Conservation (phyloP, 35 echinoderm and acorn worm species). For the Hemicentrotus pulcherrimus region DNA sequence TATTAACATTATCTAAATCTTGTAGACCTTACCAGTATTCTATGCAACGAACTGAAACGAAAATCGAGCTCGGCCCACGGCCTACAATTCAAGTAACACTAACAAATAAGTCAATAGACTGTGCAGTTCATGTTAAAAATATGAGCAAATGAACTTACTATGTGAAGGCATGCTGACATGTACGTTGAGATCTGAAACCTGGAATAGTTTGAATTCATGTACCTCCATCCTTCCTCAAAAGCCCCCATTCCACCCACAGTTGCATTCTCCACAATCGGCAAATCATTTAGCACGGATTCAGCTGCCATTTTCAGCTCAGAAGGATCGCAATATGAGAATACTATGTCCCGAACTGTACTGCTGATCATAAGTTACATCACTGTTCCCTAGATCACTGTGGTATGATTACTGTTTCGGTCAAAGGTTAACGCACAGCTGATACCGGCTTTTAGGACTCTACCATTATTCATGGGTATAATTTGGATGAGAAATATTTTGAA, state of each 20-base stretch:
- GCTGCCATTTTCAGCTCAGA: not conserved
- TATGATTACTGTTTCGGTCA: not conserved
- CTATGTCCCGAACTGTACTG: not conserved
- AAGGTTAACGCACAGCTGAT: constrained; percentile 12
- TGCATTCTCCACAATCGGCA: constrained; percentile 27
- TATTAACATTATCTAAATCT: too few species aligned
- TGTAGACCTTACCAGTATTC: too few species aligned
- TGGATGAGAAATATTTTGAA: not conserved
- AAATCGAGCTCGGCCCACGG: too few species aligned
- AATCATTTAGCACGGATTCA: not conserved
- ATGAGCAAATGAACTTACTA: constrained; percentile 37
- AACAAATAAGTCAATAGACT: too few species aligned
- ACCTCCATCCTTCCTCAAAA: constrained; percentile 52
- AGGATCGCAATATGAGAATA: not conserved
- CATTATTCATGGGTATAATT: not conserved
- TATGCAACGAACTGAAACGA: too few species aligned
- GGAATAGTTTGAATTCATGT: constrained; percentile 61
- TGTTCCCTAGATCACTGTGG: not conserved
- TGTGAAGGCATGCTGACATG: constrained; percentile 55
- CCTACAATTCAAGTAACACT: too few species aligned
- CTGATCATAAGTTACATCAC: not conserved
- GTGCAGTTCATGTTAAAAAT: too few species aligned
- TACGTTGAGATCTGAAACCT: constrained; percentile 59
- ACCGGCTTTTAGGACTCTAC: not conserved
- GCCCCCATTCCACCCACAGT: not conserved